These are phyloP conservation scores for Characodon lateralis DNA, from an alignment of 2,797 vertebrate species.

Conservation along the genomic window DNA sequence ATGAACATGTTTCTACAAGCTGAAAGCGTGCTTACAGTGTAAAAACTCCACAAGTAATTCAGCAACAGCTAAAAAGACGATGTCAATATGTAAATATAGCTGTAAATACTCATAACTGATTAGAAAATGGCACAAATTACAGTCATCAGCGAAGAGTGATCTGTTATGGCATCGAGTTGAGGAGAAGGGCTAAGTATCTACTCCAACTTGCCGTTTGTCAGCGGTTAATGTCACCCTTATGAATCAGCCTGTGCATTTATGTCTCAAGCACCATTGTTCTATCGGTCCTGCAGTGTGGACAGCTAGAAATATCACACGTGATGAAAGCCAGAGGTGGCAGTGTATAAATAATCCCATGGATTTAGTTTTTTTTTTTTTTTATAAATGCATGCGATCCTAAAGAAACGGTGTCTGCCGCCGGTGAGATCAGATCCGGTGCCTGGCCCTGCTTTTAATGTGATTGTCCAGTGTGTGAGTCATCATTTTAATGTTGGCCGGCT, in stretches of 20 bases:
- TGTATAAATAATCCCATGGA: conserved; percentile 34
- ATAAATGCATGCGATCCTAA: conserved; percentile 24
- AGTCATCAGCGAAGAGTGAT: conserved; percentile 13
- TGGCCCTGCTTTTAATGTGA: conserved; percentile 55
- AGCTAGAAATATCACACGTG: conserved; percentile 31
- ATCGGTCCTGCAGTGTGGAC: conserved; percentile 36
- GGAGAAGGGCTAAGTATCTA: conserved; percentile 14
- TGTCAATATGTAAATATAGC: conserved; percentile 33
- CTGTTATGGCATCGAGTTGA: conserved; percentile 1
- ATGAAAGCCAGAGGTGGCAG: conserved; percentile 28
- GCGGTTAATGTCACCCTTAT: conserved; percentile 46
- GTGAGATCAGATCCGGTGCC: conserved; percentile 20
- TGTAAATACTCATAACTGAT: conserved; percentile 21
- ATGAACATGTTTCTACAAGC: conserved; percentile 30
- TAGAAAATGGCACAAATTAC: conserved; percentile 9
- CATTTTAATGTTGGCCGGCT: conserved; percentile 44
- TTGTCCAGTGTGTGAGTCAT: conserved; percentile 64
- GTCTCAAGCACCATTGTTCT: conserved; percentile 35
- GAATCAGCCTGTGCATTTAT: conserved; percentile 46
- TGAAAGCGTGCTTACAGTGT: conserved; percentile 34
- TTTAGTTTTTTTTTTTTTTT: conserved; percentile 27
- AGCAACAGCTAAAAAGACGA: conserved; percentile 11
- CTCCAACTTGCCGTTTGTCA: conserved; percentile 26
- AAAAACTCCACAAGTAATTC: conserved; percentile 4
- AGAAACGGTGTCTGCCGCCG: conserved; percentile 41